A percentile compares a stretch with the other conserved stretches of the same genome.
Conservation (phyloP, 2,888 invertebrate genomes). For the Priocnemis perturbator region DNA sequence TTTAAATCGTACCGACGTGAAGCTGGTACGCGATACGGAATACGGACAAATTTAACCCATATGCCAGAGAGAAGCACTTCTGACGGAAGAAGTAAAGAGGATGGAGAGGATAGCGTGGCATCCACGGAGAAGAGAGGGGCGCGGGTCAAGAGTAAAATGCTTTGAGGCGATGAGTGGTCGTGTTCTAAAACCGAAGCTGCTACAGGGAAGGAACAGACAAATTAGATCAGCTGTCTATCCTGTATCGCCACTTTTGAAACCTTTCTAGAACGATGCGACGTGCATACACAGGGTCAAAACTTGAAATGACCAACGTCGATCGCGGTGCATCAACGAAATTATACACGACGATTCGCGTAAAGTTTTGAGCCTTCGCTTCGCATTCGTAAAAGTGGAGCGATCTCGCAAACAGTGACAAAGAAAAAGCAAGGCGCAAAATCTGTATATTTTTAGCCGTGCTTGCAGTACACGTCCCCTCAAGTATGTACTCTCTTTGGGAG, state of each 20-base stretch:
- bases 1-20: no score
- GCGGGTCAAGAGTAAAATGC: not conserved
- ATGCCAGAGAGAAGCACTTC: not conserved
- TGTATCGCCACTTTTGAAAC: not conserved
- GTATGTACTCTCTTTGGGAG: no score
- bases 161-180: not conserved
- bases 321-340: not conserved
- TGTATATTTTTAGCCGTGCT: not conserved
- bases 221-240: not conserved
- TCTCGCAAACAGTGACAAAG: slow-evolving; percentile 2
- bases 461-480: no score
- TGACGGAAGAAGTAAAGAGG: not conserved
- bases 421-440: not conserved
- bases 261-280: not conserved
- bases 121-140: not conserved
- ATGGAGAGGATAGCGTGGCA: no score
- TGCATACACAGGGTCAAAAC: not conserved
- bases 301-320: not conserved
- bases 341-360: no score
- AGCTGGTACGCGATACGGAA: not conserved
- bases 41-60: not conserved
- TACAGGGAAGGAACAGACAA: slow-evolving; percentile 1
- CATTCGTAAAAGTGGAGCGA: no score
- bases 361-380: no score
- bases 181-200: not conserved